Base-by-base conservation (phyloP, 2,113 vertebrate species). In the Diphyllodes magnificus region DNA sequence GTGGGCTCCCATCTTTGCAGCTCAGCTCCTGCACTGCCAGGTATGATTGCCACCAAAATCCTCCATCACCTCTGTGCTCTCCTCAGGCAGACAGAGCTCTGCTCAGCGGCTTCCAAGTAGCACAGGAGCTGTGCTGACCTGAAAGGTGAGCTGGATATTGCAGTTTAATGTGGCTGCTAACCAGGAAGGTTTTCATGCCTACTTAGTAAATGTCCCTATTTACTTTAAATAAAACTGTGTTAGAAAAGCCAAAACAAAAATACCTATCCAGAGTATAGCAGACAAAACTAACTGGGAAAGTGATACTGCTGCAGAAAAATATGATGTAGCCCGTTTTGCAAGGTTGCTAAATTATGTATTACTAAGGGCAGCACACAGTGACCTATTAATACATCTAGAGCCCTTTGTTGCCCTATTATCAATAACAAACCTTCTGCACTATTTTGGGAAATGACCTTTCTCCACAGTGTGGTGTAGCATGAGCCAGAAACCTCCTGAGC, bases 391-490 rank as follows among this genome's bases (percentile, higher is more conserved):
- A 91, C 14, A 84, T 53, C 71, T 31, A 88, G 78, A 87, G 91
- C 63, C 94, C 81, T 95, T 91, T 95, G 92, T 92, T 91, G 78
- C 77, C 86, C 61, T 92, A 68, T 95, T 94, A 92, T 96, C 95
- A 90, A 90, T 94, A 96, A 83, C 72, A 88, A 94, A 90, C 70
- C 80, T 90, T 80, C 63, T 92, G 78, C 40, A 60, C 90, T 96
- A 96, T 97, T 96, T 93, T 92, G 86, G 79, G 96, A 95, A 93
- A 84, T 90, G 95, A 97, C 95, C 93, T 97, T 96, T 96, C 80
- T 79, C 83, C 76, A 76, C 56, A 92, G 88, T 2, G 10, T 76
- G 82, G 80, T 40, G n/a, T 6, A 81, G 85, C 51, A 63, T 0
- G 3, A 94, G 95, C 88, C 95, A 90, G 82, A 71, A 96, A 86